Evolutionary conservation across 2,797 vertebrate species (phyloP).

Genomic region (Anguilla anguilla): DNA sequence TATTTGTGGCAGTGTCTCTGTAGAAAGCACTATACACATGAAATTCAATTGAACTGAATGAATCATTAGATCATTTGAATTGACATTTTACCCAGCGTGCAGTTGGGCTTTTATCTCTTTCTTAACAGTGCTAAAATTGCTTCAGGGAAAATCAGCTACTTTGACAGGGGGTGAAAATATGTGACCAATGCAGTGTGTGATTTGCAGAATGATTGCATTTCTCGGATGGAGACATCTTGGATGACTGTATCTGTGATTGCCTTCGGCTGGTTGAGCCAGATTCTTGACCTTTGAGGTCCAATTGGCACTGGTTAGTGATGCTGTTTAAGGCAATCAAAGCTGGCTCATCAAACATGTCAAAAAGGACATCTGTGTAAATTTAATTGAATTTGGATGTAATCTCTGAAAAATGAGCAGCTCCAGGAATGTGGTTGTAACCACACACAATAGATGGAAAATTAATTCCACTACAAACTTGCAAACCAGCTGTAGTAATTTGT

Average conservation of each 20-base stretch:
- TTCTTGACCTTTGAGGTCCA: background rate
- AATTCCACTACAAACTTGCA: background rate
- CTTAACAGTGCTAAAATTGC: background rate
- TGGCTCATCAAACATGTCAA: background rate
- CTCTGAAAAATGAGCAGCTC: background rate
- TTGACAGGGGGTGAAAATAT: background rate
- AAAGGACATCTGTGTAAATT: background rate
- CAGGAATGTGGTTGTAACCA: background rate
- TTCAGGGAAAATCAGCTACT: background rate
- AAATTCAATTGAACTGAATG: too few relatives aligned
- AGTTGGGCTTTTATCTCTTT: background rate
- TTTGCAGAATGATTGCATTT: background rate
- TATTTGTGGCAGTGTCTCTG: too few relatives aligned
- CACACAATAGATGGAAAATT: background rate
- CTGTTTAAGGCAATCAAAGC: background rate
- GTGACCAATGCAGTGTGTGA: background rate
- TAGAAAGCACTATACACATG: too few relatives aligned
- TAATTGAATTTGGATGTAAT: background rate
- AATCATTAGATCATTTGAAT: too few relatives aligned
- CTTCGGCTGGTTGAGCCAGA: background rate
- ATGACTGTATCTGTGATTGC: background rate
- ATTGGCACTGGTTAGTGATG: background rate
- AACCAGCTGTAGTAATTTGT: background rate
- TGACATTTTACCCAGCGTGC: background rate
- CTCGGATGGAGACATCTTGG: background rate